Conservation (phyloP, 1,140 invertebrate genomes). For the Chrysopa pallens region DNA sequence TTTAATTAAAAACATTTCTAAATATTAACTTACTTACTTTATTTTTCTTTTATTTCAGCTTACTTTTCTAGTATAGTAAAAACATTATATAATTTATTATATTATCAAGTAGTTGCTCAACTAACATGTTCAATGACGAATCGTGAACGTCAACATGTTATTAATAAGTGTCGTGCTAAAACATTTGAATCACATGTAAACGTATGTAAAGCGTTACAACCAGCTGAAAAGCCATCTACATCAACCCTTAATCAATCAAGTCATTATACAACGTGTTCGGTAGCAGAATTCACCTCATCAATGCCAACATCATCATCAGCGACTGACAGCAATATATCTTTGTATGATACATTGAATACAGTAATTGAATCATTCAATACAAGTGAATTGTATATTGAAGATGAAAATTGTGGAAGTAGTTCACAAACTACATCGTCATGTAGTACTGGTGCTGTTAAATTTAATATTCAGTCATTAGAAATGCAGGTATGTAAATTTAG, state of each 20-base stretch:
- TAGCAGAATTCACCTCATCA: not conserved
- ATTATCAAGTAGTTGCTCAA: slow-evolving; percentile 69
- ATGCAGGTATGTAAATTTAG: slow-evolving; percentile 12
- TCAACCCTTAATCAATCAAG: too few relatives aligned
- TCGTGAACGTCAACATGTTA: slow-evolving; percentile 23
- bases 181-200: slow-evolving; percentile 17
- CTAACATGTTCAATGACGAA: slow-evolving; percentile 44
- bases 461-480: slow-evolving; percentile 26
- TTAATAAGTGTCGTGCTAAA: slow-evolving; percentile 11
- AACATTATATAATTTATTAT: slow-evolving; percentile 71
- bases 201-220: slow-evolving; percentile 10
- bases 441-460: slow-evolving; percentile 10
- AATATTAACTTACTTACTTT: not conserved
- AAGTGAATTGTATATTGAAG: slow-evolving; percentile 30
- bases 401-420: slow-evolving; percentile 11
- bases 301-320: not conserved
- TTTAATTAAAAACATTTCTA: not conserved
- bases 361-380: slow-evolving; percentile 28
- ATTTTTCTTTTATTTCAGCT: slow-evolving; percentile 33
- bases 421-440: slow-evolving; percentile 5
- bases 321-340: not conserved
- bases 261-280: too few relatives aligned
- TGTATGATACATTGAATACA: slow-evolving; percentile 18
- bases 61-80: slow-evolving; percentile 75
- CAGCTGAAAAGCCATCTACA: slow-evolving; percentile 1